Base-by-base conservation (phyloP, 2,797 vertebrate genomes). In the Bufotes viridis region DNA sequence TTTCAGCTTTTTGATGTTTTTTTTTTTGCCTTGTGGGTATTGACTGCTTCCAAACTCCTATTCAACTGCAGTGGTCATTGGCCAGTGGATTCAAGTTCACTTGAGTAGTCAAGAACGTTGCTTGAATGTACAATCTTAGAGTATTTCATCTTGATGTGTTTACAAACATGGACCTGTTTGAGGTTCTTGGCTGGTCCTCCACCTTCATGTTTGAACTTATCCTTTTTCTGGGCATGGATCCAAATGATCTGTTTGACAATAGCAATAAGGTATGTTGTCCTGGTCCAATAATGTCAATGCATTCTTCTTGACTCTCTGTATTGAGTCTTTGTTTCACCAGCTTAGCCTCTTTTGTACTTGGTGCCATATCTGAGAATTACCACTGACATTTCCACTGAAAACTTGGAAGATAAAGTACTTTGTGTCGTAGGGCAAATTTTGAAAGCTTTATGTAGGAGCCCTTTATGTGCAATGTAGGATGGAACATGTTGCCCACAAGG, bases 281-380 rank as follows among this genome's bases (percentile, higher is more conserved):
- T 42, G 26, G 17, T 42, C 80, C 3, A 49, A n/a, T 26, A 42
- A n/a, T 22, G 34, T 53, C n/a, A 51, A n/a, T n/a, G 18, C 14
- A 82, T 82, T 82, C 61, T 82, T 3, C 81, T 69, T 82, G 55
- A 55, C 81, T 24, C 51, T 69, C n/a, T 69, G 1, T 69, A 69
- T 82, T 29, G 81, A 51, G 49, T 69, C 65, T 51, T 82, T 69
- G 18, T 51, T 69, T 55, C 63, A 8, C 12, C 26, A 29, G n/a
- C 7, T 29, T 79, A 26, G 20, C 51, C 53, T 57, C 78, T 53
- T 24, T 51, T 82, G 80, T 82, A 3, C 63, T 8, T 24, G 14
- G 42, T n/a, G 49, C 10, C 49, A 67, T 67, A 11, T 61, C 29
- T 49, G 15, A 15, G 79, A 69, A 70, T 67, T 82, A 26, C 7